Evolutionary conservation across 2,888 invertebrate species (phyloP).

Genomic region (Dryobota labecula): DNA sequence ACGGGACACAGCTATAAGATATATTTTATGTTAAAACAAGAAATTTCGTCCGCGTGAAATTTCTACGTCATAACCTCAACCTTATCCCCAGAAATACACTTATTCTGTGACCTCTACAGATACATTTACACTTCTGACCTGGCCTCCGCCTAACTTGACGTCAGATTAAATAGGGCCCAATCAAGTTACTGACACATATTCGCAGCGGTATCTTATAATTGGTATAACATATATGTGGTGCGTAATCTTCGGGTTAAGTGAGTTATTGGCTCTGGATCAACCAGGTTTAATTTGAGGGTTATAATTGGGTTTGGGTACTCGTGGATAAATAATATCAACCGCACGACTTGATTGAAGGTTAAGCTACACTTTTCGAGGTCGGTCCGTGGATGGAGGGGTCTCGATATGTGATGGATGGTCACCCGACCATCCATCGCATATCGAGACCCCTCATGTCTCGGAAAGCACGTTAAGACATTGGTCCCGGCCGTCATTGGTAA

Average conservation of each 20-base stretch:
- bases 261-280: background rate
- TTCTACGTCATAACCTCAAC: background rate
- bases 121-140: constrained; percentile 6
- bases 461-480: too few species aligned
- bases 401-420: too few species aligned
- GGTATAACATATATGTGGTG: constrained; percentile 6
- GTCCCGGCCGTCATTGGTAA: too few species aligned
- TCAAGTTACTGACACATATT: constrained; percentile 25
- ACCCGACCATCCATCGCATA: too few species aligned
- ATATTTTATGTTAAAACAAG: too few species aligned
- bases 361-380: too few species aligned
- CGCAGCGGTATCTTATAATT: constrained; percentile 25
- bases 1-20: background rate
- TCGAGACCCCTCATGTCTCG: too few species aligned
- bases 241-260: constrained; percentile 2
- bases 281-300: background rate
- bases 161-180: constrained; percentile 36
- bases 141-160: constrained; percentile 17
- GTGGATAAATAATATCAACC: too few species aligned
- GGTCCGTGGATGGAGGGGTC: too few species aligned
- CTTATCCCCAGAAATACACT: background rate
- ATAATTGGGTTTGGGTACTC: background rate
- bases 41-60: too few species aligned
- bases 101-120: constrained; percentile 2
- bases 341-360: too few species aligned